Evolutionary conservation across 2,888 invertebrate species (phyloP), one percentile per base, ranked within the genome.

Genomic region (Sussaba pulchella): DNA sequence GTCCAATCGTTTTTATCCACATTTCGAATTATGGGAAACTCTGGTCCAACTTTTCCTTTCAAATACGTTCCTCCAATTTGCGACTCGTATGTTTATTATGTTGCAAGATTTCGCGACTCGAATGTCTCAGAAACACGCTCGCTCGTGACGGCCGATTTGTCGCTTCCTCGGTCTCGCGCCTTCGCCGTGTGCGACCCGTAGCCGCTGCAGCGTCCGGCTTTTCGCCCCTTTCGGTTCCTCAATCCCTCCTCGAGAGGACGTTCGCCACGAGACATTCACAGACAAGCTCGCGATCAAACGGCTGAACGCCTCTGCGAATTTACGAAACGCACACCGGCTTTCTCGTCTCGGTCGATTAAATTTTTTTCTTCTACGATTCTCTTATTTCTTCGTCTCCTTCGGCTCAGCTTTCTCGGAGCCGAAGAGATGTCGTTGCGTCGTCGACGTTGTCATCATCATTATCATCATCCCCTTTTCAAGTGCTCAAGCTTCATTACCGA

Each of bases 401-500:
- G 31, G 78, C 82, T 80, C 83, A 64, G 45, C 43, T n/a, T n/a
- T 61, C 41, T 41, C 54, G 61, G 5, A 47, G 26, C 19, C 59
- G 45, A 21, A 4, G 12, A 59, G 57, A 21, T 78, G 31, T 43
- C 73, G 67, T 59, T n/a, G n/a, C 67, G 41, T 67, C 77, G 50
- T 67, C 50, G 50, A 21, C 50, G 12, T 31, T 24, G n/a, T 52
- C 52, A n/a, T 52, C 76, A 45, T 77, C 64, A 77, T 57, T 61
- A 54, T 66, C 78, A 78, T 80, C 80, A 77, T 81, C 83, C 83
- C 82, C 78, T 75, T 76, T 82, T 83, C 82, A 85, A 85, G 87
- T 88, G 86, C 90, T 88, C 88, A 89, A 88, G 91, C 89, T 87
- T 88, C 90, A 91, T 91, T 91, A 90, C 89, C 88, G 78, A 52